A percentile compares a stretch with the other conserved stretches of the same genome.
phyloP scores from a whole-genome alignment of 2,888 invertebrate species.

The Ectobius pallidus region DNA sequence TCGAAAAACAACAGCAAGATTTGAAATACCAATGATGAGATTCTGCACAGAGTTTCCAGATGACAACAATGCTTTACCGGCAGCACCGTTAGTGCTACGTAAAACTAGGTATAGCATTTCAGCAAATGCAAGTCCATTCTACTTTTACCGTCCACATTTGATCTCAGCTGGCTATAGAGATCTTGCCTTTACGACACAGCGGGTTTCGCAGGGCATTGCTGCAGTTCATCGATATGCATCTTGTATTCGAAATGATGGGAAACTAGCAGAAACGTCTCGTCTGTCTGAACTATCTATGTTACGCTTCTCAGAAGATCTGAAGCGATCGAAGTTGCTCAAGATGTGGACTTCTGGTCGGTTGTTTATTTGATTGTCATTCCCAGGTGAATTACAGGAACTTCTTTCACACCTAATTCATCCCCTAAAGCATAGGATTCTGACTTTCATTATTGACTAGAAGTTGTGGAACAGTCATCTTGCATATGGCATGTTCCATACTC shows the following conservation, averaged over 20 bases:
- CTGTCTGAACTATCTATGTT: conserved; percentile 37
- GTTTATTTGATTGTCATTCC: conserved; percentile 20
- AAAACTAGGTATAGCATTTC: conserved; percentile 33
- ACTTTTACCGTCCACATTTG: conserved; percentile 36
- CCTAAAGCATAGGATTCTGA: neutral
- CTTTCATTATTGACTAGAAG: neutral
- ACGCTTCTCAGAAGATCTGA: conserved; percentile 40
- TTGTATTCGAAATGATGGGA: conserved; percentile 25
- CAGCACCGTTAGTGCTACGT: conserved; percentile 32
- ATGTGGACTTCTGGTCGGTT: conserved; percentile 34
- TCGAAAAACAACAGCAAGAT: conserved; percentile 36
- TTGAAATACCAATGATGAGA: conserved; percentile 34
- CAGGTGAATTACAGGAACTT: neutral
- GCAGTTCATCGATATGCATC: conserved; percentile 40
- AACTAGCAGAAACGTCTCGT: conserved; percentile 2
- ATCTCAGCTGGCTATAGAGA: neutral
- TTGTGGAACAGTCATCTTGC: too few relatives aligned
- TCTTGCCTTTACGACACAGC: conserved; percentile 33
- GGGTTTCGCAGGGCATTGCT: conserved; percentile 42
- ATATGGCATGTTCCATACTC: too few relatives aligned
- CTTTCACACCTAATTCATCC: neutral
- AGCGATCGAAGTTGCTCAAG: conserved; percentile 36
- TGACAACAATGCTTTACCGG: conserved; percentile 16
- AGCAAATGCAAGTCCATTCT: conserved; percentile 18
- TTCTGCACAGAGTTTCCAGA: conserved; percentile 41